A percentile compares a stretch with the other conserved stretches of the same genome.
Evolutionary conservation across 2,888 invertebrate genomes (phyloP).

Genomic region (Morpho achilles): DNA sequence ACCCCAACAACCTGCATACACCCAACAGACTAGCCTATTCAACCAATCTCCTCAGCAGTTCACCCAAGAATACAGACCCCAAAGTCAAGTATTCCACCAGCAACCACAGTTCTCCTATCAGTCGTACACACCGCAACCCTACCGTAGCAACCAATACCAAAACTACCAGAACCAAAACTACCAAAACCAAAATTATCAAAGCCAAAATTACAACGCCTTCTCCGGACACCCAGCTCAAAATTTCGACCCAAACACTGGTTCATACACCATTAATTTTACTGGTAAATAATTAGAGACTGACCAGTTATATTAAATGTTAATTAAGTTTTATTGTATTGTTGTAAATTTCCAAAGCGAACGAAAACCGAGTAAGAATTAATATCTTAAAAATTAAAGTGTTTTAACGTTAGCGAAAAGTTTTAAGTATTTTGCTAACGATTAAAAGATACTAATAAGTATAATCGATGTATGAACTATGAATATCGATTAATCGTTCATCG

Average conservation of each 20-base stretch:
- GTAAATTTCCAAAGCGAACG: slow-evolving; percentile 5
- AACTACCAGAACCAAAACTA: slow-evolving; percentile 42
- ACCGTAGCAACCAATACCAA: slow-evolving; percentile 48
- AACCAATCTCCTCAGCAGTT: slow-evolving; percentile 56
- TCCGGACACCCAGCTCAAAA: slow-evolving; percentile 85
- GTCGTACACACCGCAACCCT: slow-evolving; percentile 53
- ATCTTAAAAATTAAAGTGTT: no score
- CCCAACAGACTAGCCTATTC: slow-evolving; percentile 45
- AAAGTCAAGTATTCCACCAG: slow-evolving; percentile 65
- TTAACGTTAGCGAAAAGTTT: no score
- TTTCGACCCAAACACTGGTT: slow-evolving; percentile 85
- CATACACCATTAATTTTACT: slow-evolving; percentile 87
- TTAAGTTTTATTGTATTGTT: not conserved
- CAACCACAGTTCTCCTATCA: slow-evolving; percentile 67
- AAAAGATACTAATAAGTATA: no score
- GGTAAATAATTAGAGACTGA: slow-evolving; percentile 54
- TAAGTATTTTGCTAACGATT: no score
- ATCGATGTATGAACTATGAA: no score
- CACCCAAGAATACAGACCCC: slow-evolving; percentile 51
- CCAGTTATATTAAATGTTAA: not conserved
- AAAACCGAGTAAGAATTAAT: no score
- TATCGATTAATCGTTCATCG: no score
- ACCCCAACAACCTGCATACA: slow-evolving; percentile 38
- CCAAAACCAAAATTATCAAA: slow-evolving; percentile 45
- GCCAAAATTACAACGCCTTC: slow-evolving; percentile 70